Evolutionary conservation across 2,888 invertebrate species (phyloP).

Genomic region (Eledona agricola): DNA sequence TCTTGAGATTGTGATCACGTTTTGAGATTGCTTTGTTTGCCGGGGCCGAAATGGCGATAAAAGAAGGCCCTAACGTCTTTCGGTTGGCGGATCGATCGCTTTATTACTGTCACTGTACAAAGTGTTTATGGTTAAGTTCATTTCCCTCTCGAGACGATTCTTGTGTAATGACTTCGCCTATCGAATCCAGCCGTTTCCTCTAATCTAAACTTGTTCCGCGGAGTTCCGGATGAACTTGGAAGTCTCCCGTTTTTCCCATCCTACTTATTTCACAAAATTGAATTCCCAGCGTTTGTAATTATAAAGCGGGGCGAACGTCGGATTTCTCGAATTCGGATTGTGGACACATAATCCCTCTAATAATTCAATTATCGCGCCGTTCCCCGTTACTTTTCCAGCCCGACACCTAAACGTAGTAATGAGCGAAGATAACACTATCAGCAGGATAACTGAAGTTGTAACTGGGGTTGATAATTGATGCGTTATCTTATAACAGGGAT

Average conservation of each 20-base stretch:
- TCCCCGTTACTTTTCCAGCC: constrained; percentile 22
- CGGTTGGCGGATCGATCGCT: constrained; percentile 33
- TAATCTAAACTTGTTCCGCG: constrained; percentile 32
- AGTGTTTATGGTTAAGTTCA: constrained; percentile 40
- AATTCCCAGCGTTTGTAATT: constrained; percentile 25
- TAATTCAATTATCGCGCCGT: constrained; percentile 23
- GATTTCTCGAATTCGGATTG: constrained; percentile 11
- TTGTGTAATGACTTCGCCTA: constrained; percentile 35
- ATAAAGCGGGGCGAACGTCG: constrained; percentile 1
- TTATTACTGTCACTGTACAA: constrained; percentile 38
- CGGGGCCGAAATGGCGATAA: constrained; percentile 30
- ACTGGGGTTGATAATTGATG: constrained; percentile 41
- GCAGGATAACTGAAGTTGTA: constrained; percentile 38
- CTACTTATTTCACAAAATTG: constrained; percentile 28
- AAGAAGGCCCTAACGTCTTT: constrained; percentile 28
- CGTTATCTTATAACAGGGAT: constrained; percentile 41
- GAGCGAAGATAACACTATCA: constrained; percentile 36
- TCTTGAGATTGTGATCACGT: constrained; percentile 14
- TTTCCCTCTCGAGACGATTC: constrained; percentile 38
- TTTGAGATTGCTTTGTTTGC: constrained; percentile 17
- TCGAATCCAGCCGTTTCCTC: constrained; percentile 32
- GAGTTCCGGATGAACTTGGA: constrained; percentile 27
- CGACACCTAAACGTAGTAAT: constrained; percentile 28
- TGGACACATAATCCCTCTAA: background rate
- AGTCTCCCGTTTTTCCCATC: constrained; percentile 16